Conservation (phyloP, 2,113 vertebrate species). For the Protomyctophum bolini region DNA sequence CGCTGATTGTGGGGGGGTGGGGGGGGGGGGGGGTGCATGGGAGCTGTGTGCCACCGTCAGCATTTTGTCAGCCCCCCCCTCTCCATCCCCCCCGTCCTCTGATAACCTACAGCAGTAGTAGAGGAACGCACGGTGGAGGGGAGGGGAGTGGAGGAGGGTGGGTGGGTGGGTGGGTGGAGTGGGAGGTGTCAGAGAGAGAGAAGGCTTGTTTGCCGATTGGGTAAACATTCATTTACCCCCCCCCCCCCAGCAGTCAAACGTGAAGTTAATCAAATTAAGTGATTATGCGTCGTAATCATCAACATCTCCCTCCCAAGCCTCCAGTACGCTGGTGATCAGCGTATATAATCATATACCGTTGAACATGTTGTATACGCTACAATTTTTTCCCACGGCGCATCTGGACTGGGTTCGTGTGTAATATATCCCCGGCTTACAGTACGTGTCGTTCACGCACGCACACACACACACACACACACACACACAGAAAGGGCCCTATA, state of each 20-base stretch:
- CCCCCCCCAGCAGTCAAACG: slow-evolving; percentile 71
- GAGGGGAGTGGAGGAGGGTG: background rate
- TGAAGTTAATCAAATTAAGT: slow-evolving; percentile 78
- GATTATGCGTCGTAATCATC: slow-evolving; percentile 71
- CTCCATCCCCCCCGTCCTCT: slow-evolving; percentile 38
- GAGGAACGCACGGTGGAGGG: background rate
- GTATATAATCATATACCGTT: slow-evolving; percentile 46
- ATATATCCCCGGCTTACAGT: background rate
- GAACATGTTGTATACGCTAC: slow-evolving; percentile 17
- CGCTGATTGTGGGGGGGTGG: background rate
- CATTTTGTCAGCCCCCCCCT: slow-evolving; percentile 41
- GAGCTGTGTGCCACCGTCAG: slow-evolving; percentile 63
- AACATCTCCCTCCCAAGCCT: slow-evolving; percentile 49
- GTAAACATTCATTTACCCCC: slow-evolving; percentile 78
- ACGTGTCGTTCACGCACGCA: background rate
- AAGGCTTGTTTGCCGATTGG: slow-evolving; percentile 69
- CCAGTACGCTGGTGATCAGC: slow-evolving; percentile 14
- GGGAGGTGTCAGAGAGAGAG: slow-evolving; percentile 6
- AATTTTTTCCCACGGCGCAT: slow-evolving; percentile 26
- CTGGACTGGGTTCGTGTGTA: slow-evolving; percentile 32
- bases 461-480: background rate
- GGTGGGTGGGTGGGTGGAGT: background rate
- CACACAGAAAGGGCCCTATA: slow-evolving; percentile 12
- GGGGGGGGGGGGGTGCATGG: too few species aligned
- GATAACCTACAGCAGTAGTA: slow-evolving; percentile 9